Evolutionary conservation across 2,113 vertebrate species (phyloP).

Genomic region (Triplophysa tibetana): DNA sequence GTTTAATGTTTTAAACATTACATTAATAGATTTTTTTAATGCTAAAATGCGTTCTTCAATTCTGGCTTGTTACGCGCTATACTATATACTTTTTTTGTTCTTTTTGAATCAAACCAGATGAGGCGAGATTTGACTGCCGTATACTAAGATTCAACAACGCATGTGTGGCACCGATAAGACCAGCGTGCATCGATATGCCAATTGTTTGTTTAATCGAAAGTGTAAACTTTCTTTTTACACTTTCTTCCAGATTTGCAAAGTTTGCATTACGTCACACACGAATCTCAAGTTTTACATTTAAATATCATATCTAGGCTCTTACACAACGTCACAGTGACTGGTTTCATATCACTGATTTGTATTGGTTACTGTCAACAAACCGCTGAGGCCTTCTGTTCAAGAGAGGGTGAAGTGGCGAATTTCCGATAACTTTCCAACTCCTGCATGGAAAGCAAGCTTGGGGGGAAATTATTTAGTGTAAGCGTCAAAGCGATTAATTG

Average conservation of each 20-base stretch:
- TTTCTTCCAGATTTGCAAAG: neutral
- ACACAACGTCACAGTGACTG: neutral
- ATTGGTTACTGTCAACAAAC: neutral
- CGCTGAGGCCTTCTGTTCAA: neutral
- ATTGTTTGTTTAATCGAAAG: neutral
- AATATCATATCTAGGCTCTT: slow-evolving; percentile 13
- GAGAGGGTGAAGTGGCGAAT: neutral
- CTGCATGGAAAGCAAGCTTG: slow-evolving; percentile 7
- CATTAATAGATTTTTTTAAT: too few species aligned
- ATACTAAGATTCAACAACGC: neutral
- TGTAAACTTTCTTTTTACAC: neutral
- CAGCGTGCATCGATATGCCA: neutral
- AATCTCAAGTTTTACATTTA: neutral
- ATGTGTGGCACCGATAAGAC: neutral
- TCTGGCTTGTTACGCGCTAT: too few species aligned
- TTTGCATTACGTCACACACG: neutral
- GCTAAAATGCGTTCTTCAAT: too few species aligned
- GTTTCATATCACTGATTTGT: slow-evolving; percentile 16
- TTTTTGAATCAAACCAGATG: too few species aligned
- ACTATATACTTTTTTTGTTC: too few species aligned
- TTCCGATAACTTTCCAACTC: slow-evolving; percentile 14
- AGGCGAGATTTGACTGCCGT: neutral
- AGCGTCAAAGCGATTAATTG: slow-evolving; percentile 24
- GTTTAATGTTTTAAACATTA: too few species aligned
- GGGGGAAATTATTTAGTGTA: slow-evolving; percentile 22